Percentiles rank a stretch among this genome's conserved stretches.
Evolutionary conservation across 2,797 vertebrate species (phyloP).

Genomic region (Tapera naevia): DNA sequence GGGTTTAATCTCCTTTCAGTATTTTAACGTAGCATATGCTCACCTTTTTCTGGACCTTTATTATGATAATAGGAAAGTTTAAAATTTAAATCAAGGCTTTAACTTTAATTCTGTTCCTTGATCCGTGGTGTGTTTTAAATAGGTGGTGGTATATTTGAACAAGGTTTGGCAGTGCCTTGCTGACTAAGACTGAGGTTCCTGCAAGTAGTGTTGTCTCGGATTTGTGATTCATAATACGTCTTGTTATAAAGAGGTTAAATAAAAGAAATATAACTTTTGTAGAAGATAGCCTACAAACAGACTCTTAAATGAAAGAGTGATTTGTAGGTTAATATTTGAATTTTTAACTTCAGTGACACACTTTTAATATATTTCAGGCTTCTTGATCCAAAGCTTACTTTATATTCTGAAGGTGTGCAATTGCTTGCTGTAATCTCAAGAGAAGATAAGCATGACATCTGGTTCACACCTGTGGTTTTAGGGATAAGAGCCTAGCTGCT

Average conservation of each 20-base stretch:
- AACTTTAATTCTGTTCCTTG: slow-evolving; percentile 3
- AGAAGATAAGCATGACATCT: slow-evolving; percentile 76
- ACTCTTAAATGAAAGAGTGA: slow-evolving; percentile 71
- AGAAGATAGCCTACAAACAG: neutral
- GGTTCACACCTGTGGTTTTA: slow-evolving; percentile 77
- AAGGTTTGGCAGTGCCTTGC: neutral
- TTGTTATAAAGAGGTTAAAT: slow-evolving; percentile 23
- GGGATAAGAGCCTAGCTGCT: slow-evolving; percentile 64
- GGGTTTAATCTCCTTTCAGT: neutral
- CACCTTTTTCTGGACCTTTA: slow-evolving; percentile 4
- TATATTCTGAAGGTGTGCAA: slow-evolving; percentile 68
- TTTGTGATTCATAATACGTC: neutral
- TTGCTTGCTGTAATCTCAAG: slow-evolving; percentile 76
- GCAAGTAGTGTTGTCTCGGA: neutral
- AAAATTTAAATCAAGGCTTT: slow-evolving; percentile 9
- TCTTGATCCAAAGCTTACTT: slow-evolving; percentile 68
- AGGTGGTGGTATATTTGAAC: neutral
- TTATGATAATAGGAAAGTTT: neutral
- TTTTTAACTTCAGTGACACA: slow-evolving; percentile 68
- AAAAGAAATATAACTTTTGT: neutral
- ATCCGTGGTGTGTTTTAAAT: neutral
- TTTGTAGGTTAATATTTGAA: slow-evolving; percentile 75
- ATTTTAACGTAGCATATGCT: neutral
- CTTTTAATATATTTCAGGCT: slow-evolving; percentile 73
- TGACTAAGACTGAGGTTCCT: neutral